Conservation (phyloP, 1,140 invertebrate genomes). For the Coptotermes formosanus region DNA sequence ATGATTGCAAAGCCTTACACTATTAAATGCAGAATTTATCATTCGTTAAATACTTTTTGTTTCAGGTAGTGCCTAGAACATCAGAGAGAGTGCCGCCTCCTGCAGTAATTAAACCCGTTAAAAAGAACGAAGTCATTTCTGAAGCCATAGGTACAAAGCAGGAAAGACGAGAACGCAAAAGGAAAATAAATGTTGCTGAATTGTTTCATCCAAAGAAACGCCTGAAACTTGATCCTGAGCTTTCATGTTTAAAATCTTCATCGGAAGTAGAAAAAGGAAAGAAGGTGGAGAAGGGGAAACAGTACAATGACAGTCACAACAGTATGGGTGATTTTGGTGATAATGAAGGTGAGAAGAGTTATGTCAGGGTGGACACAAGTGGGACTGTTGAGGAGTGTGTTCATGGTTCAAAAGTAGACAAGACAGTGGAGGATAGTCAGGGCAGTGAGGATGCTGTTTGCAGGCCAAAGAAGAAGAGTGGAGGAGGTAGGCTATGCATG, state of each 20-base stretch:
- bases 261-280: background rate
- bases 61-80: background rate
- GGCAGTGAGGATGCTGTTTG: background rate
- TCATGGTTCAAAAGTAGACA: background rate
- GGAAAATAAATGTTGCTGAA: conserved; percentile 67
- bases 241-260: background rate
- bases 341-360: conserved; percentile 3
- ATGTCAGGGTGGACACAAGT: background rate
- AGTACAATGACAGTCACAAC: background rate
- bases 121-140: background rate
- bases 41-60: background rate
- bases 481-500: conserved; percentile 4
- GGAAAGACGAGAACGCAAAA: conserved; percentile 65
- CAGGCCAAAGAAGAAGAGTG: conserved; percentile 1
- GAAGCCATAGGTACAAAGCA: conserved; percentile 56
- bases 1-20: no score
- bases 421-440: background rate
- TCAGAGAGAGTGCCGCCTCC: background rate
- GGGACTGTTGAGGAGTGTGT: background rate
- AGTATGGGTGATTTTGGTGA: background rate
- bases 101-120: background rate
- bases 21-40: background rate
- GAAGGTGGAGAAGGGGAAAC: background rate
- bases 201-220: conserved; percentile 55
- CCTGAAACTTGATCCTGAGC: background rate